phyloP scores from a whole-genome alignment of 2,797 vertebrate species.

The Anableps anableps region DNA sequence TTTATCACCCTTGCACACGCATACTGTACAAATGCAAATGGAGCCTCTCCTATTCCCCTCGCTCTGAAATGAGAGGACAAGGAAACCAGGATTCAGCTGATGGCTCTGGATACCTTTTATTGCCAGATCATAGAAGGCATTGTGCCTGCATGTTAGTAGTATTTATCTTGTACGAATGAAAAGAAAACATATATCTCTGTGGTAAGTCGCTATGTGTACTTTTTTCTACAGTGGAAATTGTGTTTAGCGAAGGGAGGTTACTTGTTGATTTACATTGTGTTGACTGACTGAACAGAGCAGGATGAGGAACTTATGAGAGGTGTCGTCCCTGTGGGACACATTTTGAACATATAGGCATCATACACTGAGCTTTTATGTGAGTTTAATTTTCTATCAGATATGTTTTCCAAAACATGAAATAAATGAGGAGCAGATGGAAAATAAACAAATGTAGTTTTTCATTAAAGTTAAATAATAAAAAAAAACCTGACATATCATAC shows the following conservation, averaged over 20 bases:
- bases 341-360: constrained; percentile 41
- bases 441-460: background rate
- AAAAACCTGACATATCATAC: background rate
- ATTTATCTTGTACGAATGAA: constrained; percentile 28
- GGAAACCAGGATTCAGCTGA: constrained; percentile 27
- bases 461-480: background rate
- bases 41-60: background rate
- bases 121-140: constrained; percentile 40
- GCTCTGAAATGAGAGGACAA: constrained; percentile 19
- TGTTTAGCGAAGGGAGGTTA: constrained; percentile 58
- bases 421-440: background rate
- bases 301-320: constrained; percentile 29
- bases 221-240: constrained; percentile 34
- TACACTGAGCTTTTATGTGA: constrained; percentile 20
- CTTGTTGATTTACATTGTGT: constrained; percentile 65
- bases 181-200: constrained; percentile 19
- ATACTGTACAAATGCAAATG: constrained; percentile 53
- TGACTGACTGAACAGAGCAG: constrained; percentile 35
- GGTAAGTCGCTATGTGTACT: constrained; percentile 37
- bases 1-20: constrained; percentile 58
- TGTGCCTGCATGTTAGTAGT: constrained; percentile 24
- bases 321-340: constrained; percentile 51
- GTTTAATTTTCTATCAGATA: constrained; percentile 44
- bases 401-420: constrained; percentile 9
- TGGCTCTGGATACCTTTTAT: background rate